Percentiles rank a stretch among this genome's conserved stretches.
Conservation (phyloP, 2,888 invertebrate species). For the Ceramica pisi region DNA sequence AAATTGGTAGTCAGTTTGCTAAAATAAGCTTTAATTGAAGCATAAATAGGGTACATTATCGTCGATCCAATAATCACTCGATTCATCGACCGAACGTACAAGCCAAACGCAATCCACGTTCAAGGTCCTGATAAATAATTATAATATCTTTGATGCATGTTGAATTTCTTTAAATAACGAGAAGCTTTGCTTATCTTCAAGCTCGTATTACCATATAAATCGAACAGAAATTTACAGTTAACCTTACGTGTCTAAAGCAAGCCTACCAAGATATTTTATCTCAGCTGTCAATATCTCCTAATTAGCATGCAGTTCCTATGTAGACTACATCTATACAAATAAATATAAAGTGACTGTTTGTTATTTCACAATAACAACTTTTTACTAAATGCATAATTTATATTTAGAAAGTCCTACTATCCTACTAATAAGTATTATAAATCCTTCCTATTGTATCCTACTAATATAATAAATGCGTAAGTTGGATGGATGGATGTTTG, state of each 20-base stretch:
- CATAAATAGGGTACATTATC: neutral
- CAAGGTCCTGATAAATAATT: neutral
- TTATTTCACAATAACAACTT: too few species aligned
- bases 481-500: too few species aligned
- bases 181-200: neutral
- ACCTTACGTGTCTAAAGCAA: constrained; percentile 13
- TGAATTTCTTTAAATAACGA: neutral
- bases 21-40: neutral
- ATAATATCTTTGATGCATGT: neutral
- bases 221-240: neutral
- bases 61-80: neutral
- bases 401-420: too few species aligned
- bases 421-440: too few species aligned
- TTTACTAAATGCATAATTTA: too few species aligned
- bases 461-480: too few species aligned
- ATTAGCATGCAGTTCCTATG: constrained; percentile 12
- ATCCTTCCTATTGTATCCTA: too few species aligned
- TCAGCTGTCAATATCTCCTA: neutral
- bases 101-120: neutral
- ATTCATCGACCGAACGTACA: too few species aligned
- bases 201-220: constrained; percentile 9
- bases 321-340: too few species aligned
- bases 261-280: constrained; percentile 16
- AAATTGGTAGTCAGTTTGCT: neutral
- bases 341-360: too few species aligned